A percentile compares a stretch with the other conserved stretches of the same genome.
Evolutionary conservation across 1,140 invertebrate species (phyloP).

Genomic region (Tenebrio molitor): DNA sequence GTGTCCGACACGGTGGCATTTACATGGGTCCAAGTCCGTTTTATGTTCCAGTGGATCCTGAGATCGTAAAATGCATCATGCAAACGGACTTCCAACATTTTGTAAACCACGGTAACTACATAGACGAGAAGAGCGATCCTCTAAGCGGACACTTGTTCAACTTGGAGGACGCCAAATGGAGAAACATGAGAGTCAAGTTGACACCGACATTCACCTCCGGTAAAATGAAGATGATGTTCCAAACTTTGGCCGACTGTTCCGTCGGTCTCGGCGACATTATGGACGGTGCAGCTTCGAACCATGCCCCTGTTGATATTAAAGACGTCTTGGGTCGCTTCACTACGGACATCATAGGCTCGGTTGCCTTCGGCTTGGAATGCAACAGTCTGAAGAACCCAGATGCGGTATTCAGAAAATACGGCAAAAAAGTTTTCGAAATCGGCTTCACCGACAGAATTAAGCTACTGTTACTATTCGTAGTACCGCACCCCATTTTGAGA

Average conservation of each 20-base stretch:
- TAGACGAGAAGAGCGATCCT: slow-evolving; percentile 69
- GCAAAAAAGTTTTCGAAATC: slow-evolving; percentile 53
- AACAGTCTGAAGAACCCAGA: slow-evolving; percentile 70
- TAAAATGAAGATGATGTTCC: too few species aligned
- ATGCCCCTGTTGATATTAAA: slow-evolving; percentile 67
- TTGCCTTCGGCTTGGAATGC: slow-evolving; percentile 74
- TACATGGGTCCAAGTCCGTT: slow-evolving; percentile 54
- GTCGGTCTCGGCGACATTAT: slow-evolving; percentile 64
- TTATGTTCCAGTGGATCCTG: slow-evolving; percentile 61
- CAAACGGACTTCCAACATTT: slow-evolving; percentile 74
- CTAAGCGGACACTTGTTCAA: slow-evolving; percentile 70
- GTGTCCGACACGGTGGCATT: slow-evolving; percentile 59
- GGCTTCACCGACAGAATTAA: background rate
- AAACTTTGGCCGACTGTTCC: slow-evolving; percentile 63
- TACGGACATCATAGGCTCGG: slow-evolving; percentile 71
- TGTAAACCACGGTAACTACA: slow-evolving; percentile 69
- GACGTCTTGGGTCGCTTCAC: slow-evolving; percentile 72
- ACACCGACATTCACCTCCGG: too few species aligned
- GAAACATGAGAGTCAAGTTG: too few species aligned
- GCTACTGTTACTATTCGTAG: background rate
- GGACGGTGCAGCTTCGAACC: slow-evolving; percentile 58
- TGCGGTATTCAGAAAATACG: slow-evolving; percentile 68
- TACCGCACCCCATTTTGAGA: background rate
- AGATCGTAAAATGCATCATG: slow-evolving; percentile 71
- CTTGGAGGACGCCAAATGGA: slow-evolving; percentile 66